Evolutionary conservation across 2,888 invertebrate genomes (phyloP).

Genomic region (Pseudoips prasinana): DNA sequence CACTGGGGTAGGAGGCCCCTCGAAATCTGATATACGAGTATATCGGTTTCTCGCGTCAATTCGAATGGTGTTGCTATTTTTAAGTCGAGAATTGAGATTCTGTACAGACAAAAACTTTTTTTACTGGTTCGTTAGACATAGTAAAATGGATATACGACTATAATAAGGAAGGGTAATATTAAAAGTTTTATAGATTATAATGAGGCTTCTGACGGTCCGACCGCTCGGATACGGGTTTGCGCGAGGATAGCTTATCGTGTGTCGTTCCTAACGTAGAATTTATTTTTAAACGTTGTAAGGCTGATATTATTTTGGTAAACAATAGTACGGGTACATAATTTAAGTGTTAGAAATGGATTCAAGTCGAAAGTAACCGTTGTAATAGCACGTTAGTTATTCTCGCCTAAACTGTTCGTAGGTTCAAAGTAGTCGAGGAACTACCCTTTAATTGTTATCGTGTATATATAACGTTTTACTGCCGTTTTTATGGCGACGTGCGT

Average conservation of each 20-base stretch:
- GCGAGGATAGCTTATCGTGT: slow-evolving; percentile 67
- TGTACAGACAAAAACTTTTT: slow-evolving; percentile 49
- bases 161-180: slow-evolving; percentile 35
- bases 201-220: slow-evolving; percentile 43
- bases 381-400: slow-evolving; percentile 57
- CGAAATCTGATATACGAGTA: slow-evolving; percentile 21
- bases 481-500: slow-evolving; percentile 41
- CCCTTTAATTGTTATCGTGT: slow-evolving; percentile 39
- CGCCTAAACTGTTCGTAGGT: slow-evolving; percentile 35
- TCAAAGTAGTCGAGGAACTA: slow-evolving; percentile 24
- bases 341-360: slow-evolving; percentile 44
- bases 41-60: slow-evolving; percentile 43
- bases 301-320: slow-evolving; percentile 60
- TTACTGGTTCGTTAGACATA: slow-evolving; percentile 37
- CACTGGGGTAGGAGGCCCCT: slow-evolving; percentile 71
- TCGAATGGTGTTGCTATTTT: slow-evolving; percentile 43
- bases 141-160: slow-evolving; percentile 52
- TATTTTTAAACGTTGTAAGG: slow-evolving; percentile 67
- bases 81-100: slow-evolving; percentile 54
- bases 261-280: slow-evolving; percentile 73
- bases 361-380: slow-evolving; percentile 37
- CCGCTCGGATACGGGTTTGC: slow-evolving; percentile 31
- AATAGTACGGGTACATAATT: slow-evolving; percentile 70
- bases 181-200: slow-evolving; percentile 32
- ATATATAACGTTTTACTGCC: slow-evolving; percentile 48